Conservation (phyloP, 1,140 invertebrate species). For the Nasonia giraulti region DNA sequence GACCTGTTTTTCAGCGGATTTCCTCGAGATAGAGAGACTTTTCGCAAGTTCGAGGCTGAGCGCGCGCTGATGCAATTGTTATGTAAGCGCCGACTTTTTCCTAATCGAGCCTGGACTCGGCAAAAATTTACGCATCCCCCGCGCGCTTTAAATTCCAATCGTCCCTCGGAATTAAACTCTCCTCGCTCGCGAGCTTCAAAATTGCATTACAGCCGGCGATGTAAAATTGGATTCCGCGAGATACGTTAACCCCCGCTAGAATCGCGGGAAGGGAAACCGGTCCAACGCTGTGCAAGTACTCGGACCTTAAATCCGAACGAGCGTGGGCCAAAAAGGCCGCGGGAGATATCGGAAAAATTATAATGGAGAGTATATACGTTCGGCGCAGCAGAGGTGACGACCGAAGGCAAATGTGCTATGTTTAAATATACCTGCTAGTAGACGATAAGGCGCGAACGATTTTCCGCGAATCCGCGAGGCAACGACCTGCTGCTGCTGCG, state of each 20-base stretch:
- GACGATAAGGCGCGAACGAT: not conserved
- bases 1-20: slow-evolving; percentile 3
- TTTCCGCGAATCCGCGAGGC: not conserved
- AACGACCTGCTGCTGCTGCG: not conserved
- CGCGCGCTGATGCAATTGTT: not conserved
- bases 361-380: not conserved
- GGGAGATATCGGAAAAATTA: not conserved
- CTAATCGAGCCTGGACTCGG: not conserved
- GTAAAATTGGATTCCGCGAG: no score
- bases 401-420: not conserved
- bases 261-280: no score
- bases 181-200: not conserved
- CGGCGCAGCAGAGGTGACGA: not conserved
- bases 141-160: no score
- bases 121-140: not conserved
- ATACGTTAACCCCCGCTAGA: no score
- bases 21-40: not conserved
- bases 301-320: not conserved
- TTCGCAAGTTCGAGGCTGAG: no score
- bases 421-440: not conserved
- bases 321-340: not conserved
- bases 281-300: no score
- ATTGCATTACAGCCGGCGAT: not conserved
- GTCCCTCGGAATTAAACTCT: not conserved
- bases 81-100: not conserved